phyloP scores from a whole-genome alignment of 2,888 invertebrate genomes.

The Emmelina monodactyla region DNA sequence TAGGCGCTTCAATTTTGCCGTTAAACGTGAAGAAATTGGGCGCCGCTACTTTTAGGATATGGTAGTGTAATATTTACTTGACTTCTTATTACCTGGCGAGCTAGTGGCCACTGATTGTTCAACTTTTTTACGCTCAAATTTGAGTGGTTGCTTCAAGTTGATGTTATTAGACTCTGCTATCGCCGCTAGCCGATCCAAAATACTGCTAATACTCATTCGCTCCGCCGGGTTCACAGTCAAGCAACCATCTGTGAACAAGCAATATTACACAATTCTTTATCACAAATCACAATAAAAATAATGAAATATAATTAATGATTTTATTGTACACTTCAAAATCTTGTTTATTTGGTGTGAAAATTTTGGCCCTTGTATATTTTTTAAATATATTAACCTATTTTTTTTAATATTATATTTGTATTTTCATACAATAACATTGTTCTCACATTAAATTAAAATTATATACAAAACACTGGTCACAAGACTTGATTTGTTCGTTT shows the following conservation, averaged over 20 bases:
- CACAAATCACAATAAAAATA: too few relatives aligned
- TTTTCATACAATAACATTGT: too few relatives aligned
- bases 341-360: too few relatives aligned
- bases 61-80: constrained; percentile 69
- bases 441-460: too few relatives aligned
- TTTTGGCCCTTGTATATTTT: too few relatives aligned
- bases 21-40: neutral
- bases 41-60: constrained; percentile 46
- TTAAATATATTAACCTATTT: too few relatives aligned
- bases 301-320: too few relatives aligned
- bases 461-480: too few relatives aligned
- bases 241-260: constrained; percentile 72
- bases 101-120: constrained; percentile 69
- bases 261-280: too few relatives aligned
- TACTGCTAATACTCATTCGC: constrained; percentile 78
- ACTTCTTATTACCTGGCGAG: constrained; percentile 69
- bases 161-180: constrained; percentile 87
- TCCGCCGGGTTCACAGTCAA: constrained; percentile 83
- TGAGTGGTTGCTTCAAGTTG: constrained; percentile 81
- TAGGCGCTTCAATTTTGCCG: constrained; percentile 15
- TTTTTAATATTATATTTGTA: too few relatives aligned
- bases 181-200: constrained; percentile 87
- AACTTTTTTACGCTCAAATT: constrained; percentile 71
- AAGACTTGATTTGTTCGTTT: too few relatives aligned
- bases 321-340: too few relatives aligned